phyloP scores from a whole-genome alignment of 2,113 vertebrate species.

The Mungos mungo region DNA sequence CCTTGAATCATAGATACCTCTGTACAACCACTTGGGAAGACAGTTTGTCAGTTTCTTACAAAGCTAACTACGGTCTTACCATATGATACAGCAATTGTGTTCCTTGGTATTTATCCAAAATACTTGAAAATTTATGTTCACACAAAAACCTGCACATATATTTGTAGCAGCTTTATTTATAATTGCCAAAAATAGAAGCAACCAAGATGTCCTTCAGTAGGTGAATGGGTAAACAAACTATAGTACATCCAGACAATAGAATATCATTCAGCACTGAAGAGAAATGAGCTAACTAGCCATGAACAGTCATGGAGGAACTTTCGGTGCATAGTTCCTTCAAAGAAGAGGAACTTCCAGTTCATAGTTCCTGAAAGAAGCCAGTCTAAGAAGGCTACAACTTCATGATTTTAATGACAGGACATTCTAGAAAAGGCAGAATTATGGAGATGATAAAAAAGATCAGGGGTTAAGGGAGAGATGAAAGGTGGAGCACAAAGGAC shows the following conservation, averaged over 20 bases:
- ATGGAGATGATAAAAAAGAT: not conserved
- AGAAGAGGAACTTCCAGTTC: not conserved
- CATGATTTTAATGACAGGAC: not conserved
- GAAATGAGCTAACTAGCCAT: not conserved
- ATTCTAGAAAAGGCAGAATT: not conserved
- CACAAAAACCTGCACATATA: not conserved
- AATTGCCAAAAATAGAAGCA: slow-evolving; percentile 12
- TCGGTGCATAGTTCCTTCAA: not conserved
- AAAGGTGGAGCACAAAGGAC: not conserved
- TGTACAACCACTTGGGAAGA: not conserved
- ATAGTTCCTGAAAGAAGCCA: not conserved
- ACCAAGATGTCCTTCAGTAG: not conserved
- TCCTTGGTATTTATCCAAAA: not conserved
- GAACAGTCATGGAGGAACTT: not conserved
- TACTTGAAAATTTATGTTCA: not conserved
- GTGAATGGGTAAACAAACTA: not conserved
- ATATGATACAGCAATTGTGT: not conserved
- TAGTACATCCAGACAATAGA: not conserved
- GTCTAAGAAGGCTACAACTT: not conserved
- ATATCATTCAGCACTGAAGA: not conserved
- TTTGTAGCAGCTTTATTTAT: not conserved
- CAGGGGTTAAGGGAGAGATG: not conserved
- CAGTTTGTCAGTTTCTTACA: not conserved
- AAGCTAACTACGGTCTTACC: not conserved
- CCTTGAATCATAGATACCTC: not conserved